Percentiles rank a stretch among this genome's conserved stretches.
Conservation (phyloP, 2,797 vertebrate species). For the Clarias fuscus region DNA sequence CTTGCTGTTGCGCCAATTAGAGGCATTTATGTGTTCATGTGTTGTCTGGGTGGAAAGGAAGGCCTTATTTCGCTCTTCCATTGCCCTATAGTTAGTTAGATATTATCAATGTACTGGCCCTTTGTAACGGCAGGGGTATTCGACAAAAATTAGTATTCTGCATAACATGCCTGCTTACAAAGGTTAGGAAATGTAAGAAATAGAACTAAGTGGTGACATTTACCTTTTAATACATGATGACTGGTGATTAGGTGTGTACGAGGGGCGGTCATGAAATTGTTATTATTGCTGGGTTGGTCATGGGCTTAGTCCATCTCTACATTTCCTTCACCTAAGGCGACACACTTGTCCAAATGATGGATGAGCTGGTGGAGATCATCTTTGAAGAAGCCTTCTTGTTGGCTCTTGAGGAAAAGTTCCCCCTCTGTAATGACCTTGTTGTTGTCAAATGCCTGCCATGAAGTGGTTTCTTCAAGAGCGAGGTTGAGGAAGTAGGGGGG, state of each 20-base stretch:
- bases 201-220: neutral
- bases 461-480: no score
- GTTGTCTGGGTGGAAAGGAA: neutral
- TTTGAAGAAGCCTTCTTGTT: no score
- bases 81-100: neutral
- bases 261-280: neutral
- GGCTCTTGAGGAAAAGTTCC: no score
- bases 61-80: neutral
- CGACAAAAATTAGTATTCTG: neutral
- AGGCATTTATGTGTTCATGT: no score
- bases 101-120: neutral
- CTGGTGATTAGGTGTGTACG: neutral
- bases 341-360: neutral
- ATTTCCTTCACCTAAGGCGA: no score
- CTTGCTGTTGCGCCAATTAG: no score
- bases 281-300: no score
- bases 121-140: neutral
- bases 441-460: no score
- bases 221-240: neutral
- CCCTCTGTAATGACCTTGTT: no score
- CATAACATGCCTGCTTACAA: neutral
- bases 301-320: no score
- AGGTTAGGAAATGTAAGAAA: neutral
- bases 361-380: no score
- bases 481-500: no score